phyloP scores from a whole-genome alignment of 2,888 invertebrate genomes.

The Diabrotica balteata region DNA sequence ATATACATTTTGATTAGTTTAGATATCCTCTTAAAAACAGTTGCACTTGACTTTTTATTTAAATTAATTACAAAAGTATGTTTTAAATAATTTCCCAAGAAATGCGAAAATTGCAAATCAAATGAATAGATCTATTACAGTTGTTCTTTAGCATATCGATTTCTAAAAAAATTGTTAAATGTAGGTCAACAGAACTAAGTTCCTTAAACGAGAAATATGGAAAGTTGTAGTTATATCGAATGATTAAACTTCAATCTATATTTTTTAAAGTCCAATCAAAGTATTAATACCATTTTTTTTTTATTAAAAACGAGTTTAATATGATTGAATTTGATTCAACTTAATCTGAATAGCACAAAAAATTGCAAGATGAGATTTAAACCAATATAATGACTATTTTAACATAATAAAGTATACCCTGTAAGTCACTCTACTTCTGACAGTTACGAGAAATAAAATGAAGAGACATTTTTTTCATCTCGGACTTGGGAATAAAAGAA shows the following conservation, averaged over 20 bases:
- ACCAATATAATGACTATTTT: too few species aligned
- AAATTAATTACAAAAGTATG: constrained; percentile 4
- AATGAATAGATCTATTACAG: constrained; percentile 15
- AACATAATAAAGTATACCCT: too few species aligned
- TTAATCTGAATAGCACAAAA: too few species aligned
- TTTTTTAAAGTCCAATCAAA: constrained; percentile 24
- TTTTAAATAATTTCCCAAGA: constrained; percentile 17
- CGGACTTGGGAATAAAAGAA: too few species aligned
- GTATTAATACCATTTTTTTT: too few species aligned
- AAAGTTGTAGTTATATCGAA: constrained; percentile 7
- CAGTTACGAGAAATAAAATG: too few species aligned
- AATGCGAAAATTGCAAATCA: constrained; percentile 22
- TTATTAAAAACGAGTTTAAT: too few species aligned
- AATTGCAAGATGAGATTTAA: too few species aligned
- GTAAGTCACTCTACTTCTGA: too few species aligned
- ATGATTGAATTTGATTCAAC: too few species aligned
- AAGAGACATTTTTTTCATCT: too few species aligned
- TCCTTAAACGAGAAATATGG: constrained; percentile 11
- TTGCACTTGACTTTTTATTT: constrained; percentile 12
- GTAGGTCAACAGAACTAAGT: constrained; percentile 11
- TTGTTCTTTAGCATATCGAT: constrained; percentile 21
- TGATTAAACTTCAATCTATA: too few species aligned
- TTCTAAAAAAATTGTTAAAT: constrained; percentile 15
- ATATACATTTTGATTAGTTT: constrained; percentile 4
- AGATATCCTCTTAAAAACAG: constrained; percentile 1